Conservation (phyloP, 2,888 invertebrate genomes). For the Oegoconia quadripuncta region DNA sequence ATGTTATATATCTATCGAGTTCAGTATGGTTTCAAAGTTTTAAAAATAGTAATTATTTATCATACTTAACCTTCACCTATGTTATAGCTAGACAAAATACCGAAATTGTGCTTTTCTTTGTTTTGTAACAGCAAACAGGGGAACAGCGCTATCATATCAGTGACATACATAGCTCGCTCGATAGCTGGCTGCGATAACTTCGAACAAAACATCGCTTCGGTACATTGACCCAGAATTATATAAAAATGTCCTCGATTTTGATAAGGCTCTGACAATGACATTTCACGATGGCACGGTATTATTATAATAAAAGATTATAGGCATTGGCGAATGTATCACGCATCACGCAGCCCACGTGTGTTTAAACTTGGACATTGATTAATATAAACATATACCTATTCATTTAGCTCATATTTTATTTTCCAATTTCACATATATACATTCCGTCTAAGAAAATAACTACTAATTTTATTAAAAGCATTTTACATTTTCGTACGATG, state of each 20-base stretch:
- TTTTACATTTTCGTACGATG: too few relatives aligned
- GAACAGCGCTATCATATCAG: constrained; percentile 65
- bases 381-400: neutral
- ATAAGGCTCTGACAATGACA: constrained; percentile 73
- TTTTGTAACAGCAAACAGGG: constrained; percentile 49
- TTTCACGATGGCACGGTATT: constrained; percentile 50
- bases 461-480: too few relatives aligned
- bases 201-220: constrained; percentile 71
- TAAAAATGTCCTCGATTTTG: constrained; percentile 72
- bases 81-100: constrained; percentile 2
- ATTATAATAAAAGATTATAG: constrained; percentile 24
- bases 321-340: neutral
- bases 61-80: constrained; percentile 8
- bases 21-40: too few relatives aligned
- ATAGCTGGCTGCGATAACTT: constrained; percentile 64
- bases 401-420: too few relatives aligned
- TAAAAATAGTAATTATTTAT: too few relatives aligned
- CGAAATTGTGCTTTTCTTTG: constrained; percentile 28
- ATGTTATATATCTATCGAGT: too few relatives aligned
- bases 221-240: constrained; percentile 78
- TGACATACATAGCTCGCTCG: constrained; percentile 69
- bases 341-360: constrained; percentile 1
- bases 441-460: too few relatives aligned
- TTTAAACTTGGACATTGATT: neutral
- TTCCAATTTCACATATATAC: too few relatives aligned